phyloP scores from a whole-genome alignment of 35 echinoderm and acorn worm species.

The Chiridota heheva region DNA sequence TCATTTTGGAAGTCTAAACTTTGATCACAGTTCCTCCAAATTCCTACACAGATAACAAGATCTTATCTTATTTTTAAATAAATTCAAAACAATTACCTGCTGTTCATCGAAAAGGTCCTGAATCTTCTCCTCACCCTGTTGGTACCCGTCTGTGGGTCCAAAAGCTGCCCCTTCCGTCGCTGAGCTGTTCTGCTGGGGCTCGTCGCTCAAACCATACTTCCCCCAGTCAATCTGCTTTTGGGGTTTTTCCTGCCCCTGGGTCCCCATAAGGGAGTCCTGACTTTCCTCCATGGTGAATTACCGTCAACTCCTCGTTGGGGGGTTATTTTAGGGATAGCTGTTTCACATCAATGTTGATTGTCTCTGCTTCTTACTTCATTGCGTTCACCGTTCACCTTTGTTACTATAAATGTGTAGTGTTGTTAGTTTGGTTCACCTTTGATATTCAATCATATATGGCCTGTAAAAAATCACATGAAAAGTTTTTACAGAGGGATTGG shows the following conservation, averaged over 20 bases:
- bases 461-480: too few species aligned
- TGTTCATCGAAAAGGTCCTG: constrained; percentile 84
- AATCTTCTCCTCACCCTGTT: constrained; percentile 74
- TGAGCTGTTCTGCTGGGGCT: constrained; percentile 51
- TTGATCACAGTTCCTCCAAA: too few species aligned
- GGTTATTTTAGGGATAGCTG: too few species aligned
- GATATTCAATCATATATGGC: too few species aligned
- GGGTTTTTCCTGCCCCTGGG: neutral
- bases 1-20: too few species aligned
- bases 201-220: constrained; percentile 80
- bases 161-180: constrained; percentile 9
- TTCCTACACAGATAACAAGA: too few species aligned
- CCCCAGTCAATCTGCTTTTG: constrained; percentile 86
- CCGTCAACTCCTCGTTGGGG: neutral
- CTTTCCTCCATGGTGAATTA: constrained; percentile 6
- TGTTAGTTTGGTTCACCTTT: too few species aligned
- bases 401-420: too few species aligned
- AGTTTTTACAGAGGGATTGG: too few species aligned
- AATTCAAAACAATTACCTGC: constrained; percentile 49
- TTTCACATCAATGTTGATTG: neutral
- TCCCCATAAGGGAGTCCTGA: neutral
- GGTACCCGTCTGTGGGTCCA: constrained; percentile 67
- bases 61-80: too few species aligned
- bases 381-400: too few species aligned
- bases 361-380: too few species aligned